A percentile compares a stretch with the other conserved stretches of the same genome.
These are phyloP conservation scores for Cebus imitator DNA, from an alignment of 2,113 vertebrate genomes.

Conservation along the genomic window DNA sequence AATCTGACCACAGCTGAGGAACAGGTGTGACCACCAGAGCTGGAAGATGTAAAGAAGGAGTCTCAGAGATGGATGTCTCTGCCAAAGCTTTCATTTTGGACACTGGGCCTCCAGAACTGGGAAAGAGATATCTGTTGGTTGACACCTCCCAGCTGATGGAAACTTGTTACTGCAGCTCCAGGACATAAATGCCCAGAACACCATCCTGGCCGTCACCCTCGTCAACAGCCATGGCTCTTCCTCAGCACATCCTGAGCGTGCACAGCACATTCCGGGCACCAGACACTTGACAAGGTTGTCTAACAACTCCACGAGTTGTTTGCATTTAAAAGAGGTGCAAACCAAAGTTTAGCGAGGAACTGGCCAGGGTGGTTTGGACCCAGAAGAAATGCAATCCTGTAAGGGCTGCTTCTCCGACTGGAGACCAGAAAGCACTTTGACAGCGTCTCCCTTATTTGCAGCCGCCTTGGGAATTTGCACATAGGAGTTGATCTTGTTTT, in stretches of 20 bases:
- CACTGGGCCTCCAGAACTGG: not conserved
- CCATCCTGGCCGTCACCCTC: accelerated
- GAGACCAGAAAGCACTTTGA: not conserved
- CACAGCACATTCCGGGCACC: not conserved
- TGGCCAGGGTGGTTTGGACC: not conserved
- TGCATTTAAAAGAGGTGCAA: not conserved
- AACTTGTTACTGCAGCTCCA: not conserved
- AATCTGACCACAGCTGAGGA: not conserved
- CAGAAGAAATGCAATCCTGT: not conserved
- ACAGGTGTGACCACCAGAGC: not conserved
- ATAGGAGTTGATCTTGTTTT: not conserved
- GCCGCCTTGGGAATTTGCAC: not conserved
- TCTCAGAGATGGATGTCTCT: not conserved
- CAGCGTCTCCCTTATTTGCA: not conserved
- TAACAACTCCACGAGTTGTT: not conserved
- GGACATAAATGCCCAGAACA: not conserved
- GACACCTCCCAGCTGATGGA: not conserved
- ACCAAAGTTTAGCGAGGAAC: not conserved
- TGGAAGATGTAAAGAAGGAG: not conserved
- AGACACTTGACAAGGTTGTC: not conserved
- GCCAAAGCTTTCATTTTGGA: not conserved
- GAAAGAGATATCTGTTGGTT: not conserved
- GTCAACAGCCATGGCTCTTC: not conserved
- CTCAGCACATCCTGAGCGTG: not conserved
- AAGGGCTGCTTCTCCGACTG: not conserved